Evolutionary conservation across 2,797 vertebrate genomes (phyloP), one percentile per base, ranked within the genome.

Genomic region (Myripristis murdjan): DNA sequence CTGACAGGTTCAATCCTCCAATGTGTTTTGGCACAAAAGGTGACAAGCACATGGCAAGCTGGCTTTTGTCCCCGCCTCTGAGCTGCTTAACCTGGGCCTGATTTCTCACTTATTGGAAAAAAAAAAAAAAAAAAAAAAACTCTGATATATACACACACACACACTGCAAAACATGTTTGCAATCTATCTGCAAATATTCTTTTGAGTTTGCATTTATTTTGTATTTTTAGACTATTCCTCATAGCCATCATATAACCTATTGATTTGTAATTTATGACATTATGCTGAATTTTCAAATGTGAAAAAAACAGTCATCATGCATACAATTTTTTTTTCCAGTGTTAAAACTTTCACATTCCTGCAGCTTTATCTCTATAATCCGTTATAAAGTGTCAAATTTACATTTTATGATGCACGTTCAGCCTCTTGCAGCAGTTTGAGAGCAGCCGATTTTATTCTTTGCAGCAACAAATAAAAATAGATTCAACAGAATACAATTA

Each of bases 11-110:
- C 94, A 94, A 92, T 95, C 95, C 93, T 95, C 95, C 94, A 95
- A 94, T 92, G 93, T 92, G 93, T 90, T 93, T 81, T 90, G 91
- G 89, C 94, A 96, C 95, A 97, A 97, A 96, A 94, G 95, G 84
- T 82, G 91, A 97, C 96, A 96, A 95, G 96, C 92, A 91, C 94
- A 95, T 93, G 96, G 96, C 96, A 97, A 96, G 95, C 94, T 89
- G 90, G 88, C 91, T 95, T 94, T 95, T 96, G 96, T 95, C 84
- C 91, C 85, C 82, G 90, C 93, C 92, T 94, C 91, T 91, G 92
- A 90, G 94, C 95, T 95, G 93, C 94, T 96, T 97, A 96, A 96
- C 95, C 95, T 95, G 94, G 54, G 91, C 93, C 94, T 92, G 93
- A 93, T 91, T 92, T 76, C 61, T 81, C 70, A 71, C 83, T 86